Evolutionary conservation across 1,140 invertebrate genomes (phyloP), one percentile per base, ranked within the genome.

Genomic region (Polypedilum vanderplanki): DNA sequence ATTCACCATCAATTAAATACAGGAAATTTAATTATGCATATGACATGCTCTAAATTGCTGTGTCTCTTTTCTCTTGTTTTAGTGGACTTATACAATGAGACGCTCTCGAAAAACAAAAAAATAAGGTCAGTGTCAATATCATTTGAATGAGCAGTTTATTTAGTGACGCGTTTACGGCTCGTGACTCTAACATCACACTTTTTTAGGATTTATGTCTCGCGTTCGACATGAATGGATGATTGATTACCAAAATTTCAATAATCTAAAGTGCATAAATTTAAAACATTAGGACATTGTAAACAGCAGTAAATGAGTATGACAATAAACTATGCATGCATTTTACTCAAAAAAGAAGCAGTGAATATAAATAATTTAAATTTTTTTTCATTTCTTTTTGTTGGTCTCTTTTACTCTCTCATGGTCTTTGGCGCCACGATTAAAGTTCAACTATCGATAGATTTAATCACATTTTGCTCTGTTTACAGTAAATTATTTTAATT

Each of bases 171-270:
- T 57, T 57, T 57, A 57, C n/a, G 46, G n/a, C 46, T 57, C 46
- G 46, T 57, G 46, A 57, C 46, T 57, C n/a, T 57, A 57, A 57
- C 12, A 57, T 57, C 46, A 57, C 46, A 57, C 46, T 57, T 57
- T 57, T n/a, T n/a, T 3, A 57, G 15, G 15, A 12, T 57, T 12
- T 57, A 12, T n/a, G 12, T 57, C 46, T 57, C 12, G 12, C 12
- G 12, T 15, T 15, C 1, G n/a, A 57, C 46, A n/a, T 12, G 46
- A n/a, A 12, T n/a, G 12, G 46, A 57, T 57, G 46, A 57, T 57
- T 57, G 46, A 57, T 57, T 57, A 57, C 12, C 46, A 57, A 57
- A 57, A 57, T 33, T 33, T 33, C 24, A 33, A 33, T 5, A 3
- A 33, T n/a, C n/a, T n/a, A 33, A 33, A 33, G 5, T 33, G 24